Evolutionary conservation across 2,797 vertebrate genomes (phyloP).

Genomic region (Pachyuromys duprasi): DNA sequence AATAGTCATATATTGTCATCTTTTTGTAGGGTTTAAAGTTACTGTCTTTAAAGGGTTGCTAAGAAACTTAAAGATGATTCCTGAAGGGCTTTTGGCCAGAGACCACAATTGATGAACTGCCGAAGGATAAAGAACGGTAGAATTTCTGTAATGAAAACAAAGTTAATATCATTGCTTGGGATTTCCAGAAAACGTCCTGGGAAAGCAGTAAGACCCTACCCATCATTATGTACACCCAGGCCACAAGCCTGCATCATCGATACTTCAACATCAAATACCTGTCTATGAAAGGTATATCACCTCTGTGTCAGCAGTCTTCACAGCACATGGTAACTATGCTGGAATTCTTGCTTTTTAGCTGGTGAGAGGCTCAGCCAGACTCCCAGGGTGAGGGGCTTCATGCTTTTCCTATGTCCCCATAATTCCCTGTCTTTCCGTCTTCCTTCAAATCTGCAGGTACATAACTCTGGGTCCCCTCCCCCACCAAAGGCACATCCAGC

Average conservation of each 20-base stretch:
- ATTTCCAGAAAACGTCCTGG: background rate
- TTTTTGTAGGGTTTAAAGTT: background rate
- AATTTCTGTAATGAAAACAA: background rate
- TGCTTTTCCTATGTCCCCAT: background rate
- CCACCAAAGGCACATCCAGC: background rate
- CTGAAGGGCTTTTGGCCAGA: background rate
- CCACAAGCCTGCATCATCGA: background rate
- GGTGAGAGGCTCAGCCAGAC: background rate
- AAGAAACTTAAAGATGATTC: background rate
- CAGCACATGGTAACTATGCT: background rate
- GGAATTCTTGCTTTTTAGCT: background rate
- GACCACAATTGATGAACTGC: background rate
- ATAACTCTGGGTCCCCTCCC: background rate
- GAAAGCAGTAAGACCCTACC: background rate
- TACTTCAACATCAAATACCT: background rate
- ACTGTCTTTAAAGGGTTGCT: background rate
- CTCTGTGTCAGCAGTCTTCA: background rate
- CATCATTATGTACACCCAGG: background rate
- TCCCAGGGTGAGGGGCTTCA: background rate
- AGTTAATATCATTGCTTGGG: background rate
- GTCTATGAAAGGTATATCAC: background rate
- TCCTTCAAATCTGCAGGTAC: background rate
- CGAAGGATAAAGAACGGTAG: background rate
- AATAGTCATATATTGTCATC: background rate
- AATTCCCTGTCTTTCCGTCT: background rate